phyloP scores from a whole-genome alignment of 2,888 invertebrate species.

The Metallyticus violacea region DNA sequence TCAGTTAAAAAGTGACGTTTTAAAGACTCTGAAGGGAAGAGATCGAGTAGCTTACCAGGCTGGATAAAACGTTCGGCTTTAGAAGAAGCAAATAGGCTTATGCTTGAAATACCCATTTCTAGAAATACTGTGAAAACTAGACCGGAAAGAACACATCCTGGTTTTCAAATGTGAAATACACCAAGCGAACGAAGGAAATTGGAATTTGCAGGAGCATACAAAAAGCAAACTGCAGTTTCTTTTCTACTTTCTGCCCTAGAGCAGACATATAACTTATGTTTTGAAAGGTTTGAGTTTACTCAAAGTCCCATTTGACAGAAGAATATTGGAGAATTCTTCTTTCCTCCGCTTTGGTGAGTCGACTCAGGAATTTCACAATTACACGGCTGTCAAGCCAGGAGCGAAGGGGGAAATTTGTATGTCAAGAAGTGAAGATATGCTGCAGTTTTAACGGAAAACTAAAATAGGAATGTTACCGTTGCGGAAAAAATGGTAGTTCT shows the following conservation, averaged over 20 bases:
- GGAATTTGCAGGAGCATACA: not conserved
- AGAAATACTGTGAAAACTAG: no score
- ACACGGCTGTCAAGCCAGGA: not conserved
- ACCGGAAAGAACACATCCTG: no score
- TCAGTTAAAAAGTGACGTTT: no score
- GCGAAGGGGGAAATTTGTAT: not conserved
- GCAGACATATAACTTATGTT: not conserved
- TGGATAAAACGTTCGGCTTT: no score
- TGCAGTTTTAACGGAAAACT: not conserved
- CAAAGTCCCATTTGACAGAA: not conserved
- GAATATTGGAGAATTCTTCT: not conserved
- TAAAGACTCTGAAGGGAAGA: no score
- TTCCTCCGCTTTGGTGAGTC: not conserved
- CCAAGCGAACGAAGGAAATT: not conserved
- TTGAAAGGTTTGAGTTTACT: not conserved
- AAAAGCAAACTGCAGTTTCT: not conserved
- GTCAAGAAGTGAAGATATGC: not conserved
- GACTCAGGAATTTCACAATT: not conserved
- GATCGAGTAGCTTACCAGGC: no score
- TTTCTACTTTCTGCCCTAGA: not conserved
- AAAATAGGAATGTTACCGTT: not conserved
- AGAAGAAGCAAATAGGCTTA: no score
- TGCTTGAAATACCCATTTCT: no score
- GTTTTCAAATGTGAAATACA: not conserved
- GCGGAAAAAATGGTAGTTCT: not conserved